These are phyloP conservation scores for Argyrosomus regius DNA, from an alignment of 2,797 vertebrate genomes.

Conservation along the genomic window DNA sequence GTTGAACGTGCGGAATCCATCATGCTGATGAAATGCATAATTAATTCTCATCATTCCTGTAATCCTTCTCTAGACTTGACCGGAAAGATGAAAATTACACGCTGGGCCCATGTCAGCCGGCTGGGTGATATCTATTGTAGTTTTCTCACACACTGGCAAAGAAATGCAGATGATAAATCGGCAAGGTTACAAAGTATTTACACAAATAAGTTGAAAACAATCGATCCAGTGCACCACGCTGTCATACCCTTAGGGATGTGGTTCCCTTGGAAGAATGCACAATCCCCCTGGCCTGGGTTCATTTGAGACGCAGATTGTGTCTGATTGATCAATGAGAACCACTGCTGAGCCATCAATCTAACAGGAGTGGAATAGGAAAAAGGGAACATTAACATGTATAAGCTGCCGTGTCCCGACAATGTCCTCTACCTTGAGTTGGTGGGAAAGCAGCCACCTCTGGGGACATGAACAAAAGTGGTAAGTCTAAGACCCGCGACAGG, in stretches of 20 bases:
- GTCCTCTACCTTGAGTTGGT: constrained; percentile 82
- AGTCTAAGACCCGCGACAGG: constrained; percentile 67
- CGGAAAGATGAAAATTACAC: constrained; percentile 62
- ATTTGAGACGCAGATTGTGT: constrained; percentile 87
- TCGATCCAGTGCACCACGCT: constrained; percentile 74
- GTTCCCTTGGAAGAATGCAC: constrained; percentile 82
- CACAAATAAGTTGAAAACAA: constrained; percentile 85
- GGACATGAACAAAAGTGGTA: constrained; percentile 69
- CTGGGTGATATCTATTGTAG: constrained; percentile 49
- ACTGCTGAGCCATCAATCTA: constrained; percentile 87
- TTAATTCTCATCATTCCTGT: constrained; percentile 80
- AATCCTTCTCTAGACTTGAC: constrained; percentile 74
- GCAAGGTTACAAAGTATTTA: constrained; percentile 86
- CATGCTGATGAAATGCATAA: constrained; percentile 83
- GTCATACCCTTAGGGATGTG: constrained; percentile 78
- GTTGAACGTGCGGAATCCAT: constrained; percentile 74
- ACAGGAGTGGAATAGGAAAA: constrained; percentile 75
- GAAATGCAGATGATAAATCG: constrained; percentile 76
- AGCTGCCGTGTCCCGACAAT: constrained; percentile 77
- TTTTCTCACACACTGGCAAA: constrained; percentile 52
- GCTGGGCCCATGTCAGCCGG: constrained; percentile 23
- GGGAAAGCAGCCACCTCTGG: constrained; percentile 73
- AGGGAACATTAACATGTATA: constrained; percentile 85
- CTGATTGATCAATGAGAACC: constrained; percentile 87
- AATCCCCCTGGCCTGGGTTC: constrained; percentile 80